Conservation (phyloP, 2,113 vertebrate species). For the Myotis lucifugus region DNA sequence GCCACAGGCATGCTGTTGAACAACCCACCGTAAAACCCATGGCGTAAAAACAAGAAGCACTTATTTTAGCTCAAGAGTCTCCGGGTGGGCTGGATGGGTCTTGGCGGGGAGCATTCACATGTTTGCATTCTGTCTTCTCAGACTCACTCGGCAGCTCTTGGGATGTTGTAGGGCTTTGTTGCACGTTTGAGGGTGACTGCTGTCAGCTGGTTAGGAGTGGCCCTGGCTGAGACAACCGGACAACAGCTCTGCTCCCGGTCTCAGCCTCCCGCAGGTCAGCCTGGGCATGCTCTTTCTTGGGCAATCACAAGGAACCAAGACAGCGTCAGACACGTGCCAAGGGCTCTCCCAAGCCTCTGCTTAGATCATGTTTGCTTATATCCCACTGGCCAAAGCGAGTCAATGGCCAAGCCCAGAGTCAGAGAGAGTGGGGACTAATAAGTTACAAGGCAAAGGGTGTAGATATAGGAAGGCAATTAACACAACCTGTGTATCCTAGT, state of each 20-base stretch:
- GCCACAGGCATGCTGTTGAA: not conserved
- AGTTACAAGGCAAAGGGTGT: not conserved
- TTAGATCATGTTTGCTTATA: not conserved
- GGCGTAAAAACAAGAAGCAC: not conserved
- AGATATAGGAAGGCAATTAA: not conserved
- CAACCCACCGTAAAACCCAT: not conserved
- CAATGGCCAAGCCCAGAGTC: not conserved
- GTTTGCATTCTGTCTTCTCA: accelerated
- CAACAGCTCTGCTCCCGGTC: accelerated
- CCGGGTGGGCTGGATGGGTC: not conserved
- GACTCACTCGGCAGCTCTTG: not conserved
- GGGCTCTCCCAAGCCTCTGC: not conserved
- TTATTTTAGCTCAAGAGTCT: not conserved
- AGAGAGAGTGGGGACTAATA: not conserved
- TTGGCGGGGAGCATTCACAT: accelerated
- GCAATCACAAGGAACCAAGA: not conserved
- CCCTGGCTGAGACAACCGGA: not conserved
- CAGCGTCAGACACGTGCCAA: not conserved
- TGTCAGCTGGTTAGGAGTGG: not conserved
- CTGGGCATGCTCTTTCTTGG: not conserved
- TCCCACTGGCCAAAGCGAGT: not conserved
- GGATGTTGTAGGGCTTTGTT: not conserved
- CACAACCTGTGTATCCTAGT: not conserved
- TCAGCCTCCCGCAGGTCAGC: not conserved
- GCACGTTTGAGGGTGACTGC: not conserved